Conservation (phyloP, 2,797 vertebrate species). For the Sebastiscus albofasciatus region DNA sequence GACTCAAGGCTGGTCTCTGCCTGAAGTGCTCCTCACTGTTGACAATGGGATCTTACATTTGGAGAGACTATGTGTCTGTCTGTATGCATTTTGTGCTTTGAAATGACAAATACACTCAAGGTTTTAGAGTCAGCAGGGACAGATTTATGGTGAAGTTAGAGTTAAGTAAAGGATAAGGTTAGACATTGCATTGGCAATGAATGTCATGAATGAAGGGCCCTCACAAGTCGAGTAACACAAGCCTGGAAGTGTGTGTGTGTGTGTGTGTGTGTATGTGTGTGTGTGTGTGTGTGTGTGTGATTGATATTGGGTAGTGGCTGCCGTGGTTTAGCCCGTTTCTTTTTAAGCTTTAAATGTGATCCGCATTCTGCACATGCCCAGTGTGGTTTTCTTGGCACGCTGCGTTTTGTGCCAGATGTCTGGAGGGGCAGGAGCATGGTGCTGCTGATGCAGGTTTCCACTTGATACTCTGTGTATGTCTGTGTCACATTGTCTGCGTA, state of each 20-base stretch:
- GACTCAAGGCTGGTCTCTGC: conserved; percentile 52
- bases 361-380: conserved; percentile 68
- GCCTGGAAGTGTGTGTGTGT: conserved; percentile 11
- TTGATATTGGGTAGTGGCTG: conserved; percentile 31
- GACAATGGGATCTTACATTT: conserved; percentile 3
- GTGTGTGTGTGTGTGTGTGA: background rate
- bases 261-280: conserved; percentile 16
- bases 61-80: conserved; percentile 5
- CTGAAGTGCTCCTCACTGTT: conserved; percentile 36
- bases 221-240: conserved; percentile 19
- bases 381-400: conserved; percentile 51
- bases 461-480: conserved; percentile 21
- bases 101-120: background rate
- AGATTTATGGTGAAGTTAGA: conserved; percentile 13
- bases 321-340: conserved; percentile 38
- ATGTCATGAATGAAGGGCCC: conserved; percentile 31
- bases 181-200: background rate
- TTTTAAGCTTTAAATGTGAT: conserved; percentile 59
- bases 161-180: background rate
- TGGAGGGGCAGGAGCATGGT: conserved; percentile 29
- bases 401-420: conserved; percentile 54
- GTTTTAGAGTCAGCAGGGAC: background rate
- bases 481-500: background rate
- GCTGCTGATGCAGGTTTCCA: conserved; percentile 48
- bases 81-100: conserved; percentile 16